phyloP scores from a whole-genome alignment of 2,797 vertebrate species.

The Setipinna tenuifilis region DNA sequence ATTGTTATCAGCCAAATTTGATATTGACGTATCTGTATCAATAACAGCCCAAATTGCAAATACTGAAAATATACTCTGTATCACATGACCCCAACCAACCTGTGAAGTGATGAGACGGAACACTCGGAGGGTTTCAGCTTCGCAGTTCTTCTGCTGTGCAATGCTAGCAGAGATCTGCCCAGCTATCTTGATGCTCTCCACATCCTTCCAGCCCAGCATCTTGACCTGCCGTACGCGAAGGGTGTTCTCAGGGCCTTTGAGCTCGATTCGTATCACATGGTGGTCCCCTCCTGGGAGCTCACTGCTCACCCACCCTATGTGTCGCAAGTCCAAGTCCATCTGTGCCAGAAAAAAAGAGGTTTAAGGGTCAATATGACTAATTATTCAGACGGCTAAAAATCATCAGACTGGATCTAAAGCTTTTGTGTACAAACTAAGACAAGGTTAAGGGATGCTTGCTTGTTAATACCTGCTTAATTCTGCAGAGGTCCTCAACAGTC shows the following conservation, averaged over 20 bases:
- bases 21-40: no score
- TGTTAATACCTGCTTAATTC: slow-evolving; percentile 92
- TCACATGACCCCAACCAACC: slow-evolving; percentile 66
- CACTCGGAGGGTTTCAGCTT: slow-evolving; percentile 93
- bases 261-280: slow-evolving; percentile 95
- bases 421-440: background rate
- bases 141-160: slow-evolving; percentile 97
- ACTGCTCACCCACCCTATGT: slow-evolving; percentile 99
- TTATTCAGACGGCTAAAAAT: background rate
- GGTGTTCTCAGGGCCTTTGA: slow-evolving; percentile 98
- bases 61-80: background rate
- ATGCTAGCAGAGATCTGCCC: slow-evolving; percentile 96
- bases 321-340: slow-evolving; percentile 96
- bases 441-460: background rate
- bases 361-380: background rate
- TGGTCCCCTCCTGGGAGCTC: slow-evolving; percentile 96
- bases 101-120: slow-evolving; percentile 98
- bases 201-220: slow-evolving; percentile 97
- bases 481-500: slow-evolving; percentile 95
- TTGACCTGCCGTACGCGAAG: slow-evolving; percentile 97
- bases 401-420: background rate
- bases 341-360: slow-evolving; percentile 57
- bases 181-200: slow-evolving; percentile 94
- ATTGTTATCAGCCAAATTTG: no score
- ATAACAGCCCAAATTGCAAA: no score